Evolutionary conservation across 2,797 vertebrate species (phyloP).

Genomic region (Bovichtus variegatus): DNA sequence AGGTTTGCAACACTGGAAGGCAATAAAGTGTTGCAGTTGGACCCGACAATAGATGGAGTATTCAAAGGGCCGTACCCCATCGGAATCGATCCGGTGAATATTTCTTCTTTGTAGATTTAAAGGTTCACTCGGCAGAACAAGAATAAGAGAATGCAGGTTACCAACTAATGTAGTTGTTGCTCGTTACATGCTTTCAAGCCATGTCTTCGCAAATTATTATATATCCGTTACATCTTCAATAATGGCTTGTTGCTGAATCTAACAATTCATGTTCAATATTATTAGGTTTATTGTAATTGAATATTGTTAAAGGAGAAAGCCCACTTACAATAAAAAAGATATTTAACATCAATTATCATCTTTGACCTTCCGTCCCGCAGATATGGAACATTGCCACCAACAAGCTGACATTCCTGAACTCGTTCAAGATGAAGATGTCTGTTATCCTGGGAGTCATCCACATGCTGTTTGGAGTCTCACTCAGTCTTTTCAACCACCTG

Average conservation of each 20-base stretch:
- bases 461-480: conserved; percentile 93
- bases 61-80: conserved; percentile 95
- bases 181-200: background rate
- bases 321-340: background rate
- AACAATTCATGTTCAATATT: background rate
- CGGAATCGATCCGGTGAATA: conserved; percentile 95
- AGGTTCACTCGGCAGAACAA: no score
- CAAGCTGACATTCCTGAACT: conserved; percentile 97
- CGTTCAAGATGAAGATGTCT: conserved; percentile 99
- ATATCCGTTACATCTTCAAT: background rate
- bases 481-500: conserved; percentile 88
- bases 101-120: conserved; percentile 5
- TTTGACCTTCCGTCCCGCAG: conserved; percentile 73
- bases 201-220: background rate
- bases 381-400: conserved; percentile 97
- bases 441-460: conserved; percentile 94
- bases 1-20: conserved; percentile 85
- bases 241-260: background rate
- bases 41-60: conserved; percentile 90
- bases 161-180: background rate
- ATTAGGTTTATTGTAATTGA: background rate
- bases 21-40: conserved; percentile 88
- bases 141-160: no score
- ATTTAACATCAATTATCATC: background rate
- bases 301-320: background rate